These are phyloP conservation scores for Palaemon carinicauda DNA, from an alignment of 1,140 invertebrate species.

Conservation along the genomic window DNA sequence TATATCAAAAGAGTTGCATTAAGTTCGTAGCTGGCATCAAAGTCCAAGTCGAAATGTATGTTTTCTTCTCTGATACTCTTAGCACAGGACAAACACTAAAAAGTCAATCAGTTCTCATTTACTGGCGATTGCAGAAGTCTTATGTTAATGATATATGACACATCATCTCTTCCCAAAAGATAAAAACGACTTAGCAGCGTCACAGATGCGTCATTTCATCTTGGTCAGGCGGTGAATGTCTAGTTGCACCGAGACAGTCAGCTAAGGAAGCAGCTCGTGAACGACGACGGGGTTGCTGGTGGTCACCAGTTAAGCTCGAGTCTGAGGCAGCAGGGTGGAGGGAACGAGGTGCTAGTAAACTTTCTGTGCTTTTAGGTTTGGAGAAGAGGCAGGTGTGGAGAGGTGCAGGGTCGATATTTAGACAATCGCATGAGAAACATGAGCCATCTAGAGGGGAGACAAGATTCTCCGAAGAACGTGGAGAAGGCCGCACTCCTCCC, in stretches of 20 bases:
- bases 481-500: slow-evolving; percentile 40
- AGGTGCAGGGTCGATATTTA: slow-evolving; percentile 47
- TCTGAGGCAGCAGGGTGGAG: slow-evolving; percentile 55
- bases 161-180: not conserved
- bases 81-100: too few relatives aligned
- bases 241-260: slow-evolving; percentile 47
- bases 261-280: slow-evolving; percentile 54
- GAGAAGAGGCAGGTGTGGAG: slow-evolving; percentile 57
- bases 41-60: too few relatives aligned
- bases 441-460: slow-evolving; percentile 56
- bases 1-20: too few relatives aligned
- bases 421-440: slow-evolving; percentile 58
- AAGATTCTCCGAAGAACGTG: slow-evolving; percentile 53
- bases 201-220: slow-evolving; percentile 58
- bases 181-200: slow-evolving; percentile 13
- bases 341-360: slow-evolving; percentile 50
- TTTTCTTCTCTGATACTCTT: too few relatives aligned
- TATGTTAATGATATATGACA: too few relatives aligned
- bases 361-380: slow-evolving; percentile 59
- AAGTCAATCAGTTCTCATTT: too few relatives aligned
- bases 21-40: too few relatives aligned
- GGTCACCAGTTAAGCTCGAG: slow-evolving; percentile 44
- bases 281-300: slow-evolving; percentile 34
- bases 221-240: slow-evolving; percentile 45
- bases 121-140: too few relatives aligned